Conservation (phyloP, 64 coral and sea anemone genomes). For the Dendrophyllia cribrosa region DNA sequence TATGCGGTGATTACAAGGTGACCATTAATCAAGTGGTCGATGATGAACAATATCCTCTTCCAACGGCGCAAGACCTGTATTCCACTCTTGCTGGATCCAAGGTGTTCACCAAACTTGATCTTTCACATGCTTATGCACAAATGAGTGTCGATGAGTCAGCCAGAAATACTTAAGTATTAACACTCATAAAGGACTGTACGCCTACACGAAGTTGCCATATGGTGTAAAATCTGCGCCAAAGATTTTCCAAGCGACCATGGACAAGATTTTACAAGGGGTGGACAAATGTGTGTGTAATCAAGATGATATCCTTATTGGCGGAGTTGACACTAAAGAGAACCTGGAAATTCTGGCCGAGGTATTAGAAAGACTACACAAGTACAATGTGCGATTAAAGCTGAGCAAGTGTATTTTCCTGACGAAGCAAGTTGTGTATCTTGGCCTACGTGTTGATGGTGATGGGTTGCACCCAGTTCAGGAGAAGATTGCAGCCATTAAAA, state of each 20-base stretch:
- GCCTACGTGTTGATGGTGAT: too few species aligned
- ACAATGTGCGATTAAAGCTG: too few species aligned
- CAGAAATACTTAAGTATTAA: constrained; percentile 36
- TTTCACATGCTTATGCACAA: constrained; percentile 65
- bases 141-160: constrained; percentile 53
- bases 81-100: constrained; percentile 44
- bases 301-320: too few species aligned
- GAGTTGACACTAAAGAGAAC: too few species aligned
- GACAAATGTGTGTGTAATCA: too few species aligned
- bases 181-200: constrained; percentile 55
- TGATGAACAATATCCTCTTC: constrained; percentile 69
- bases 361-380: too few species aligned
- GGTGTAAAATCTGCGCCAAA: constrained; percentile 60
- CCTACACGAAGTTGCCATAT: constrained; percentile 52
- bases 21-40: constrained; percentile 62
- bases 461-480: too few species aligned
- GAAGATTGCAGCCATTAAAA: too few species aligned
- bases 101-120: constrained; percentile 60
- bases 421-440: too few species aligned
- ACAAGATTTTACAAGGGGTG: too few species aligned
- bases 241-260: constrained; percentile 69
- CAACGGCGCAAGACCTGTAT: constrained; percentile 61
- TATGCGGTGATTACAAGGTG: constrained; percentile 65
- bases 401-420: too few species aligned
- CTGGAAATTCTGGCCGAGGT: too few species aligned